Evolutionary conservation across 2,888 invertebrate genomes (phyloP).

Genomic region (Chrysodeixis includens): DNA sequence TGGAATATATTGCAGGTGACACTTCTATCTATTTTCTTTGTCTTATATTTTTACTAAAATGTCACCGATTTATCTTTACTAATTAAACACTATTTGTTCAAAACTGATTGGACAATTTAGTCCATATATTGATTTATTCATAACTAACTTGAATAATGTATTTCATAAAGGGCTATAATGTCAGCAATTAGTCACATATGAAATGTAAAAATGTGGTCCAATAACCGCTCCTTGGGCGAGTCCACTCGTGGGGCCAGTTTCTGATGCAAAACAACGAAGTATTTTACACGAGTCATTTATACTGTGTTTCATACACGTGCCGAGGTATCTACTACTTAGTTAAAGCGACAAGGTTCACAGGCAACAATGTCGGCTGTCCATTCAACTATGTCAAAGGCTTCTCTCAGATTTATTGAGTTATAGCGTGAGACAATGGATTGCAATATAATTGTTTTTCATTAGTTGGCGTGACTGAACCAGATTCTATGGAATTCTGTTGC

Average conservation of each 20-base stretch:
- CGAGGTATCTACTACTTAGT: conserved; percentile 61
- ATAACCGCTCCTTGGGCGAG: conserved; percentile 61
- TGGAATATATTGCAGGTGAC: too few relatives aligned
- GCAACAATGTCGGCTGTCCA: conserved; percentile 60
- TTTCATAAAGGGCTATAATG: conserved; percentile 27
- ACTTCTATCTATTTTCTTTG: not conserved
- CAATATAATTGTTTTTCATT: conserved; percentile 69
- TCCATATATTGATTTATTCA: conserved; percentile 27
- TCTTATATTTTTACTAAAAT: conserved; percentile 22
- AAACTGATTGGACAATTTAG: conserved; percentile 35
- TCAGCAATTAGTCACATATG: conserved; percentile 54
- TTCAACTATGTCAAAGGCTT: conserved; percentile 65
- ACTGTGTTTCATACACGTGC: conserved; percentile 71
- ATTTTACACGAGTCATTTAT: conserved; percentile 56
- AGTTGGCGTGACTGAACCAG: conserved; percentile 68
- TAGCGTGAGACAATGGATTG: conserved; percentile 68
- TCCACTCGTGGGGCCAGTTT: conserved; percentile 50
- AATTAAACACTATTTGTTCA: conserved; percentile 36
- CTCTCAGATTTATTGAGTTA: conserved; percentile 66
- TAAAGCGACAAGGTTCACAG: conserved; percentile 42
- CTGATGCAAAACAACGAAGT: conserved; percentile 64
- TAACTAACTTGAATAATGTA: conserved; percentile 27
- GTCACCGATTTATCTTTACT: conserved; percentile 28
- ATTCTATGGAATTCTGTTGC: conserved; percentile 69
- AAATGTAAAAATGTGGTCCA: conserved; percentile 63